phyloP scores from a whole-genome alignment of 2,888 invertebrate genomes.

The Erannis defoliaria region DNA sequence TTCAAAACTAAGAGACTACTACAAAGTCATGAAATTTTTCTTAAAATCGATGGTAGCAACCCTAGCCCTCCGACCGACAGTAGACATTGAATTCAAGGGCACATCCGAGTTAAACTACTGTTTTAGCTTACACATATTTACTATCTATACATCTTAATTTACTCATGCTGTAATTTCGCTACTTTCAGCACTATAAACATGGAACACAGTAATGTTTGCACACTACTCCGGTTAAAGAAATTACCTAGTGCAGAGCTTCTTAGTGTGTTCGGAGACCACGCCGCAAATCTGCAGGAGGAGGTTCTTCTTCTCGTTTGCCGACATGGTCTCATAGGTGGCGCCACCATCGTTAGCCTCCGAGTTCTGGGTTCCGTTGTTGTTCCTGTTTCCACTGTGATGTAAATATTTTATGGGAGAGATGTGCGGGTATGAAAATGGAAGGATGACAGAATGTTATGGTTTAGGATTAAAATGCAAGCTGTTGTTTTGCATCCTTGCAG shows the following conservation, averaged over 20 bases:
- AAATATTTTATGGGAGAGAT: constrained; percentile 23
- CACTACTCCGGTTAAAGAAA: neutral
- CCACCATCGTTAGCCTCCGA: constrained; percentile 85
- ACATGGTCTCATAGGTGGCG: constrained; percentile 88
- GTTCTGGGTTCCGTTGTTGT: constrained; percentile 73
- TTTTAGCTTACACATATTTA: no score
- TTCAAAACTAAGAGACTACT: no score
- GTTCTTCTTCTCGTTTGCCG: constrained; percentile 87
- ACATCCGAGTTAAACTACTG: no score
- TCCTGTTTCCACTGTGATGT: constrained; percentile 59
- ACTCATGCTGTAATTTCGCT: no score
- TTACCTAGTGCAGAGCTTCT: constrained; percentile 89
- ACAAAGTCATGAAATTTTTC: no score
- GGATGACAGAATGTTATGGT: neutral
- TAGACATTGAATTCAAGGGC: no score
- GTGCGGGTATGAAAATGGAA: constrained; percentile 45
- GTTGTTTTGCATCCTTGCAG: no score
- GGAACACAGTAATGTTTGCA: neutral
- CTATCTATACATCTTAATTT: no score
- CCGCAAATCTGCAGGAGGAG: constrained; percentile 90
- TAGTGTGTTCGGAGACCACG: constrained; percentile 91
- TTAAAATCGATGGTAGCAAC: no score
- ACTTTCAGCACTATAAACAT: neutral
- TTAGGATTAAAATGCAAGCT: neutral
- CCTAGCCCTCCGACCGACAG: no score